Evolutionary conservation across 2,113 vertebrate genomes (phyloP), one percentile per base, ranked within the genome.

Genomic region (Chaetura pelagica): DNA sequence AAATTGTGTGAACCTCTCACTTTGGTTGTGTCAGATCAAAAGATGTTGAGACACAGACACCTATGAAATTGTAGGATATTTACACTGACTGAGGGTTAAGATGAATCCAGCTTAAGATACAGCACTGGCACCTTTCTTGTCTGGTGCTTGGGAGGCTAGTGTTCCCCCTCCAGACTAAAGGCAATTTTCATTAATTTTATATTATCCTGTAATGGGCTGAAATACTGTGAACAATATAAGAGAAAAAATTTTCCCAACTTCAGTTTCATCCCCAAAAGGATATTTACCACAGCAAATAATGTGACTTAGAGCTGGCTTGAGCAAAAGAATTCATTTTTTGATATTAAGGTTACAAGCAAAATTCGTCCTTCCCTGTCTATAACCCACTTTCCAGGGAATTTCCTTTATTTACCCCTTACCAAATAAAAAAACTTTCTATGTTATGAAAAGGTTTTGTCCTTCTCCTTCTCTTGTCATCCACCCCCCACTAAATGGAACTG

Each of bases 301-400:
- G 4, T 51, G 54, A 69, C 63, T 66, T 63, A 78, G 42, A 92
- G 62, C 72, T 76, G 54, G 13, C 26, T 77, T 87, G 80, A 92
- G 93, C 61, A 94, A 93, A 95, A 52, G 5, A 92, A 87, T 83
- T 87, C 63, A 83, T 34, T 54, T 74, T 92, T 88, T 91, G 30
- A 49, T 88, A 89, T 64, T 81, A 90, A 84, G 19, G 48, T 93
- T 94, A 69, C 59, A 88, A 66, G 35, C 16, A 89, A 92, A 87
- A 89, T 46, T 66, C n/a, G 94, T 94, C 40, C 27, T 92, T 87
- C 42, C n/a, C 22, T 77, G 59, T 68, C 68, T 95, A 62, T 59
- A 75, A 91, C 44, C 23, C 2, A 29, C 34, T 96, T 89, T 74
- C 30, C 52, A 59, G 32, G 55, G 51, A 96, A 89, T 89, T 71